Conservation (phyloP, 2,888 invertebrate species). For the Drosophila lutescens region DNA sequence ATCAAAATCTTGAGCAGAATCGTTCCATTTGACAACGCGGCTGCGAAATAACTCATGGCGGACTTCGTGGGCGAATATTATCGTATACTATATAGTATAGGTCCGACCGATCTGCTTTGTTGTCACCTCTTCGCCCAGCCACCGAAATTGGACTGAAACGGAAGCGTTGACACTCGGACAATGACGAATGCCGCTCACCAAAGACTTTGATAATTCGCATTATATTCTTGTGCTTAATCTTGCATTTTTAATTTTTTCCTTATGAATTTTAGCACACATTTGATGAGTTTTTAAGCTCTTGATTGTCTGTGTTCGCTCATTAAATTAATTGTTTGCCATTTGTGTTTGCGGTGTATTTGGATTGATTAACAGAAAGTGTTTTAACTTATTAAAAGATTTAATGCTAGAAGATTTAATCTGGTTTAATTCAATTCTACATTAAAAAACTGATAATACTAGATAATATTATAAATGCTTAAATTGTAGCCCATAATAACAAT, state of each 20-base stretch:
- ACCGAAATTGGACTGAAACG: slow-evolving; percentile 43
- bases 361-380: neutral
- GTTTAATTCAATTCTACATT: too few species aligned
- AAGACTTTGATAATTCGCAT: slow-evolving; percentile 14
- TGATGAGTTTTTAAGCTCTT: slow-evolving; percentile 39
- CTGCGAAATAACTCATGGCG: slow-evolving; percentile 34
- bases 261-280: slow-evolving; percentile 15
- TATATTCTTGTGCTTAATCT: slow-evolving; percentile 19
- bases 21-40: slow-evolving; percentile 48
- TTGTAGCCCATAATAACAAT: too few species aligned
- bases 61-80: slow-evolving; percentile 24
- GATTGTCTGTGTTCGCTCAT: slow-evolving; percentile 34
- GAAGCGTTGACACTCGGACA: slow-evolving; percentile 66
- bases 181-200: slow-evolving; percentile 58
- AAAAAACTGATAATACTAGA: too few species aligned
- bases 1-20: slow-evolving; percentile 54
- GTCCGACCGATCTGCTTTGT: slow-evolving; percentile 28
- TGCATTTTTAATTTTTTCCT: slow-evolving; percentile 9
- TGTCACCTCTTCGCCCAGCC: slow-evolving; percentile 11
- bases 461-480: too few species aligned
- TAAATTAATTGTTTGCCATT: slow-evolving; percentile 27
- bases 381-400: neutral
- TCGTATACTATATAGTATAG: slow-evolving; percentile 5
- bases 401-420: too few species aligned
- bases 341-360: neutral